Conservation (phyloP, 2,888 invertebrate genomes). For the Dicyrtoma fusca region DNA sequence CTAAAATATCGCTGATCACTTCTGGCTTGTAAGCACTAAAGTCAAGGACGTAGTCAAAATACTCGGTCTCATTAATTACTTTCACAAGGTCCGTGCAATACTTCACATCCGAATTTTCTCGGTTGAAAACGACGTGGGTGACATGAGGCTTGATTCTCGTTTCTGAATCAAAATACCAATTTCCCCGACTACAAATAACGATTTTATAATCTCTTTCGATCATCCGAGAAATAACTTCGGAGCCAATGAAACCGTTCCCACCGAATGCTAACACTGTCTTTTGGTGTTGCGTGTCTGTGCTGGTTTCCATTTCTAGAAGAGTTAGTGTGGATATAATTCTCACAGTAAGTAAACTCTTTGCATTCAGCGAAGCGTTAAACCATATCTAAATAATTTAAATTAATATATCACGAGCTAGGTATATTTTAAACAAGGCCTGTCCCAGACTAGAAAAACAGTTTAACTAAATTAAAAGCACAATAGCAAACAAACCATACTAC, state of each 20-base stretch:
- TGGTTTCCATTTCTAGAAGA: not conserved
- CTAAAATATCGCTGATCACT: conserved; percentile 59
- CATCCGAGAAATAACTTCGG: conserved; percentile 59
- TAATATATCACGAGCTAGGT: too few relatives aligned
- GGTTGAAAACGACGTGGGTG: conserved; percentile 59
- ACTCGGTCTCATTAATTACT: conserved; percentile 45
- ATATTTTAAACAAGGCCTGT: too few relatives aligned
- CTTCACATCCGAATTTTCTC: conserved; percentile 57
- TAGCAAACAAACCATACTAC: too few relatives aligned
- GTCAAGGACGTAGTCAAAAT: conserved; percentile 61
- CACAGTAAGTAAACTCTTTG: conserved; percentile 3
- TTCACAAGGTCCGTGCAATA: conserved; percentile 58
- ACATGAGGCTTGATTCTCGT: conserved; percentile 56
- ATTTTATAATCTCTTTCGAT: conserved; percentile 58
- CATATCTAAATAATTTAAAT: too few relatives aligned
- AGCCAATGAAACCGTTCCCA: conserved; percentile 63
- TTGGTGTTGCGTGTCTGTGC: not conserved
- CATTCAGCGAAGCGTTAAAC: too few relatives aligned
- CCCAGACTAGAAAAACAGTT: too few relatives aligned
- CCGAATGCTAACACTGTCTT: conserved; percentile 59
- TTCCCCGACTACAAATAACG: conserved; percentile 60
- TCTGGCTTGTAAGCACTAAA: conserved; percentile 61
- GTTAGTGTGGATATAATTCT: not conserved
- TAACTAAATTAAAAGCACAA: too few relatives aligned
- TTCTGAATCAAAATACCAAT: conserved; percentile 61